A percentile compares a stretch with the other conserved stretches of the same genome.
Evolutionary conservation across 23 tunicate species (phyloP).

Genomic region (Ciona savignyi): DNA sequence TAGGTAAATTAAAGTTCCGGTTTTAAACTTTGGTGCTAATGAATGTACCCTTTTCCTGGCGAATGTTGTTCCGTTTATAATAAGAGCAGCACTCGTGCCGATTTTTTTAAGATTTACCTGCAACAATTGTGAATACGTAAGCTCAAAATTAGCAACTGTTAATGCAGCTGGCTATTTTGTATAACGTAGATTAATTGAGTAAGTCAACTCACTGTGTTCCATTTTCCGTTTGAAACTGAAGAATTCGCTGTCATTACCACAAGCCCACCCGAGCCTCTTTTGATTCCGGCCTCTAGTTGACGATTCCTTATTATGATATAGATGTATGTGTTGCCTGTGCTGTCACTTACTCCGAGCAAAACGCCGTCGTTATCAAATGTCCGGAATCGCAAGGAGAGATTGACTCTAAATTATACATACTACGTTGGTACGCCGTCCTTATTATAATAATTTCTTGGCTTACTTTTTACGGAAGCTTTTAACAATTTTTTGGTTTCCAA

Average conservation of each 20-base stretch:
- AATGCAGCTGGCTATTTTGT: too few species aligned
- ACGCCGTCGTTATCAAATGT: constrained; percentile 10
- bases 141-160: too few species aligned
- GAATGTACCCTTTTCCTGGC: neutral
- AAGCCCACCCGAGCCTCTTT: neutral
- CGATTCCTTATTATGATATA: constrained; percentile 7
- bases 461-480: neutral
- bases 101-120: neutral
- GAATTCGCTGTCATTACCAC: neutral
- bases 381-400: neutral
- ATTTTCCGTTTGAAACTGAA: constrained; percentile 15
- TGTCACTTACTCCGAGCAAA: constrained; percentile 8
- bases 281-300: constrained; percentile 1
- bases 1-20: constrained; percentile 9
- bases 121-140: neutral
- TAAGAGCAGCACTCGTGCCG: neutral
- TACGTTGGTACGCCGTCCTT: neutral
- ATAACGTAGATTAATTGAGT: neutral
- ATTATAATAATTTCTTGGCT: neutral
- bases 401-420: neutral
- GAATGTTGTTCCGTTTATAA: neutral
- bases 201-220: constrained; percentile 13
- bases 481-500: neutral
- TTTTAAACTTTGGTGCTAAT: neutral
- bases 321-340: neutral